These are phyloP conservation scores for Scotopteryx bipunctaria DNA, from an alignment of 2,888 invertebrate genomes.

Conservation along the genomic window DNA sequence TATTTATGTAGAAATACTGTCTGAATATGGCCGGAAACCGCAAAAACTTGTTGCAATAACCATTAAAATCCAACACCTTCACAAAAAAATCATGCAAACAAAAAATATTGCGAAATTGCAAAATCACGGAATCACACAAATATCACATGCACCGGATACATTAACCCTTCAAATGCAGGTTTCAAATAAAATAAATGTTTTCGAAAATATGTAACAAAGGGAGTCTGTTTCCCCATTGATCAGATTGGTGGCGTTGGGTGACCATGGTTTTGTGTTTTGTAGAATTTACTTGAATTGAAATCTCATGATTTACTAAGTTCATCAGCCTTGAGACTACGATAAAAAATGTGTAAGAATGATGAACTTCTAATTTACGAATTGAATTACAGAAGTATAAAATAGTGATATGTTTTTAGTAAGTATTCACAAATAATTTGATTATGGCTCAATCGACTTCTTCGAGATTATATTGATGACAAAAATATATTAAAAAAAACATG, in stretches of 20 bases:
- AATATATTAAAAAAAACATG: too few relatives aligned
- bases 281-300: background rate
- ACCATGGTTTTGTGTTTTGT: conserved; percentile 32
- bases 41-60: conserved; percentile 8
- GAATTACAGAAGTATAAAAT: too few relatives aligned
- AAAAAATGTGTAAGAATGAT: too few relatives aligned
- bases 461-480: too few relatives aligned
- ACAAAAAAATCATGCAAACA: conserved; percentile 28
- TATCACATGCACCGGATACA: conserved; percentile 61
- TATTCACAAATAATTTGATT: too few relatives aligned
- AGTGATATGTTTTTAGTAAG: too few relatives aligned
- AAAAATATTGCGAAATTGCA: conserved; percentile 36
- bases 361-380: too few relatives aligned
- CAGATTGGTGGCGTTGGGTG: conserved; percentile 48
- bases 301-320: too few relatives aligned
- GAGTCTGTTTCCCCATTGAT: conserved; percentile 62
- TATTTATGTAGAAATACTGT: too few relatives aligned
- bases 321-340: too few relatives aligned
- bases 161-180: conserved; percentile 52
- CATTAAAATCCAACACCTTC: conserved; percentile 9
- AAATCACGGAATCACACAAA: conserved; percentile 52
- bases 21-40: too few relatives aligned
- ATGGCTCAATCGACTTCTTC: too few relatives aligned
- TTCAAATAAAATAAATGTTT: conserved; percentile 48
- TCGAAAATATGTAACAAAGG: conserved; percentile 52